Evolutionary conservation across 2,888 invertebrate genomes (phyloP), one percentile per base, ranked within the genome.

Genomic region (Metopia argyrocephala): DNA sequence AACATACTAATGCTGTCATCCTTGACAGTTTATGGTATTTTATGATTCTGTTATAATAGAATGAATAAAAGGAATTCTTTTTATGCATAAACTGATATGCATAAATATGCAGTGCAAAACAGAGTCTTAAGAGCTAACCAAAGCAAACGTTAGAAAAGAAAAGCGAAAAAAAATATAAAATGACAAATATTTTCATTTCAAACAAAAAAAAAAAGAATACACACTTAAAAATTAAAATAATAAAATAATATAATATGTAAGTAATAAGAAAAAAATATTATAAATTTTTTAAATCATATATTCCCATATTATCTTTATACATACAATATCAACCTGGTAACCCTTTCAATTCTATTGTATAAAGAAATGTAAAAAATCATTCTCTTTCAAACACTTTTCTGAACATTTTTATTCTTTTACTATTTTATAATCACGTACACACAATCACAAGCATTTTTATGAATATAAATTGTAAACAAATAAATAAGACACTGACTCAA

Each of bases 21-120:
- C 68, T 73, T 82, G 81, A 81, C 74, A 81, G 69, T 56, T 78
- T 78, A 38, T 78, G 81, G 73, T 61, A 81, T 76, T 76, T 81
- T 71, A 45, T 71, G 66, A 62, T 20, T 62, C 18, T 50, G 68
- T 9, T 61, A 61, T 65, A 65, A 70, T 38, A 12, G 2, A 38
- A 38, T 38, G 38, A 9, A 1, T 3, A 38, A 38, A 38, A 38
- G 9, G 15, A 38, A 38, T 15, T 38, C 4, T 38, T 12, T 15
- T 38, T 38, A 38, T 15, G 15, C 38, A 38, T 38, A 28, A 5
- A 28, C 38, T 38, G 9, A 38, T 3, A 31, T 12, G 12, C 9
- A 31, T 31, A 31, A 31, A 12, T 12, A 31, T 31, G 3, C 38
- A 38, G 4, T 38, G 38, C 38, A 38, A 38, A 12, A 38, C 38